Conservation (phyloP, 2,797 vertebrate species). For the Vespertilio murinus region DNA sequence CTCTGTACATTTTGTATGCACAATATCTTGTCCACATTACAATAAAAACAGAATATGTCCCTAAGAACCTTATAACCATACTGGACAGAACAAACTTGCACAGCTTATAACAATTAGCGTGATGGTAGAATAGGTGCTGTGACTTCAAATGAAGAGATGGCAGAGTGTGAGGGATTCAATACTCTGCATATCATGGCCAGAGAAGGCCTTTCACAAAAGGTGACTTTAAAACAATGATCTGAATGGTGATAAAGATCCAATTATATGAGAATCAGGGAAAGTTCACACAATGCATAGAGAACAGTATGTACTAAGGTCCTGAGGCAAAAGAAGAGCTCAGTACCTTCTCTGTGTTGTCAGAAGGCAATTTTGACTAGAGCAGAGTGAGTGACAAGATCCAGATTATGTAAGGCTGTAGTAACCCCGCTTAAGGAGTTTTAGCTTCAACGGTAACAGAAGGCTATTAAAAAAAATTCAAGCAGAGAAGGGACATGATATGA, state of each 20-base stretch:
- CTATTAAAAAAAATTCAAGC: conserved; percentile 1
- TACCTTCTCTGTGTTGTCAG: conserved; percentile 2
- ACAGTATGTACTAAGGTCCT: background rate
- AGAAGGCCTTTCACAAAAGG: background rate
- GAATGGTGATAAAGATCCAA: background rate
- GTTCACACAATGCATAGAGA: background rate
- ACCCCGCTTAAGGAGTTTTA: conserved; percentile 1
- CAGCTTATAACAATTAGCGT: background rate
- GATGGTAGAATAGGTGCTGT: background rate
- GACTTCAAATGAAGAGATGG: background rate
- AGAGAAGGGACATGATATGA: background rate
- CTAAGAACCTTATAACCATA: background rate
- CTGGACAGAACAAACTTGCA: background rate
- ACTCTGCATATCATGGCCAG: background rate
- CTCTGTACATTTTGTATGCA: background rate
- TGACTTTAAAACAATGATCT: conserved; percentile 25
- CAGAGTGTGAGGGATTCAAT: background rate
- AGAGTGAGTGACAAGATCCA: background rate
- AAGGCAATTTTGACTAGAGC: conserved; percentile 3
- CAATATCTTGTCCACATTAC: background rate
- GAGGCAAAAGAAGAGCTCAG: conserved; percentile 7
- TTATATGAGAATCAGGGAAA: background rate
- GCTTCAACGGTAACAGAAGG: conserved; percentile 22
- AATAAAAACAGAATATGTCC: background rate
- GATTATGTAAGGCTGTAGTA: background rate